A percentile compares a stretch with the other conserved stretches of the same genome.
These are phyloP conservation scores for Taenioides sp. DNA, from an alignment of 2,797 vertebrate species.

Conservation along the genomic window DNA sequence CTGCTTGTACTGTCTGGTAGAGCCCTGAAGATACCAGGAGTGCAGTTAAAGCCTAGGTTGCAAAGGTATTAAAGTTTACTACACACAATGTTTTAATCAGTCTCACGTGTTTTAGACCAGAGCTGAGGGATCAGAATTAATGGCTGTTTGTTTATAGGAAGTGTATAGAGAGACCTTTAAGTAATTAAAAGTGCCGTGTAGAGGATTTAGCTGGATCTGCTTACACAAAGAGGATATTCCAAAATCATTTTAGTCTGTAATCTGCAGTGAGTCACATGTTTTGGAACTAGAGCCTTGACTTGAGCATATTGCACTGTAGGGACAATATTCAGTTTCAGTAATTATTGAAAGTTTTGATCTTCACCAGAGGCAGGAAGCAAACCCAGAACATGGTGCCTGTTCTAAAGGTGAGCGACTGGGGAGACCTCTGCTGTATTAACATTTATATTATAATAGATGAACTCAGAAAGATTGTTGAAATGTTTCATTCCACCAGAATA, in stretches of 20 bases:
- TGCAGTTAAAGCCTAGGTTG: conserved; percentile 14
- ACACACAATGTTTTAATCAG: conserved; percentile 46
- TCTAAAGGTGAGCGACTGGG: not conserved
- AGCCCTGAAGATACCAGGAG: conserved; percentile 17
- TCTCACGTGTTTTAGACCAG: conserved; percentile 23
- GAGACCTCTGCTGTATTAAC: not conserved
- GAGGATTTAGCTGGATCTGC: conserved; percentile 9
- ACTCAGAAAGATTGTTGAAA: conserved; percentile 16
- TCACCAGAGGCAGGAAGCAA: not conserved
- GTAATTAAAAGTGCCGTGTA: conserved; percentile 7
- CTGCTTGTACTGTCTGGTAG: conserved; percentile 23
- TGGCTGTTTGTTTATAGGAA: conserved; percentile 47
- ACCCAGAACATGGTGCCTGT: not conserved
- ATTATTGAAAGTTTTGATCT: not conserved
- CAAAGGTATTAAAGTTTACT: conserved; percentile 36
- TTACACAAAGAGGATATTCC: conserved; percentile 10
- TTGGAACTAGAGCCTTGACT: not conserved
- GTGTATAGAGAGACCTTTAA: not conserved
- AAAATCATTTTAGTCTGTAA: conserved; percentile 7
- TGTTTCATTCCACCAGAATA: conserved; percentile 9
- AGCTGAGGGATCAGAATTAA: conserved; percentile 28
- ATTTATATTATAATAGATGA: not conserved
- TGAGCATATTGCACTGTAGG: not conserved
- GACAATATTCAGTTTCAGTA: not conserved
- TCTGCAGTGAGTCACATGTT: conserved; percentile 10